Conservation (phyloP, 2,888 invertebrate species). For the Cerastoderma edule region DNA sequence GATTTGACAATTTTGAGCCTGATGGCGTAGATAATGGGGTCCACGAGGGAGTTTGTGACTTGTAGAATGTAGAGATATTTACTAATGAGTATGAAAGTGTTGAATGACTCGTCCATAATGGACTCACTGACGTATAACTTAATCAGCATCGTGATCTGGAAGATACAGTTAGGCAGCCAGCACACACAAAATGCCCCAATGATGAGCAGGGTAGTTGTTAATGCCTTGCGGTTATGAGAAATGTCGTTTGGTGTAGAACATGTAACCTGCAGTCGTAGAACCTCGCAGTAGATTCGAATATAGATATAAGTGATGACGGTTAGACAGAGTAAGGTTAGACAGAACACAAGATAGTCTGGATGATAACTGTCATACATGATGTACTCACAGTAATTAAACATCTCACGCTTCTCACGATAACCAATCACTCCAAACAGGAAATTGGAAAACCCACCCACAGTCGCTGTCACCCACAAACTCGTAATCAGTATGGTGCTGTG, state of each 20-base stretch:
- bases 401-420: constrained; percentile 29
- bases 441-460: constrained; percentile 68
- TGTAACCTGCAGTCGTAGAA: constrained; percentile 56
- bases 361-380: constrained; percentile 71
- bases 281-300: constrained; percentile 70
- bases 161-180: constrained; percentile 75
- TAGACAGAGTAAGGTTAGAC: constrained; percentile 68
- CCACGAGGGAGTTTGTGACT: constrained; percentile 69
- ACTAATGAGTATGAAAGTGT: constrained; percentile 59
- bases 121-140: constrained; percentile 59
- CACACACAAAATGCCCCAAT: constrained; percentile 74
- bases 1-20: constrained; percentile 69
- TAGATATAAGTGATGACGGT: constrained; percentile 72
- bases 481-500: constrained; percentile 60
- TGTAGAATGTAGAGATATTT: constrained; percentile 71
- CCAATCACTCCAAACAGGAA: constrained; percentile 50
- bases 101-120: constrained; percentile 53
- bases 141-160: constrained; percentile 67
- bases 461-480: constrained; percentile 67
- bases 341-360: constrained; percentile 73
- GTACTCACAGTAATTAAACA: constrained; percentile 76
- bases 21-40: constrained; percentile 75
- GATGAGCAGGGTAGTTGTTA: constrained; percentile 76
- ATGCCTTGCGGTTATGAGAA: constrained; percentile 70
- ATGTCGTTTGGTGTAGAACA: constrained; percentile 55